phyloP scores from a whole-genome alignment of 2,797 vertebrate genomes.

The Vespertilio murinus region DNA sequence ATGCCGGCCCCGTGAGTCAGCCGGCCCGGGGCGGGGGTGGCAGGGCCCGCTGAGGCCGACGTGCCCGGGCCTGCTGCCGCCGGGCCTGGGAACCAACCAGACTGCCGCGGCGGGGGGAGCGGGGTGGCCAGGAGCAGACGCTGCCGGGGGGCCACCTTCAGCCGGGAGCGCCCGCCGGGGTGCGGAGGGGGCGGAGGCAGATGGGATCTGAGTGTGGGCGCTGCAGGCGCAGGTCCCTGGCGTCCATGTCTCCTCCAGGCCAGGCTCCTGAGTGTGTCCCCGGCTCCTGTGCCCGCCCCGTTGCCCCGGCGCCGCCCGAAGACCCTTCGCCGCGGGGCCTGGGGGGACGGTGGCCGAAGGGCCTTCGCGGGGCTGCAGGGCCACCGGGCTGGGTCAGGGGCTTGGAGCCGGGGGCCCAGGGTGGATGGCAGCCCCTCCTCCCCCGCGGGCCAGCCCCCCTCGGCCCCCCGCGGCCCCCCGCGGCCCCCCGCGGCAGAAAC shows the following conservation, averaged over 20 bases:
- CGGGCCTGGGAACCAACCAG: neutral
- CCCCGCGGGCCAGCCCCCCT: too few relatives aligned
- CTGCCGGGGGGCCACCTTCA: rapidly evolving
- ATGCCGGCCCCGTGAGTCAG: conserved; percentile 54
- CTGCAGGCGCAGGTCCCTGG: rapidly evolving
- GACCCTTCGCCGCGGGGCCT: rapidly evolving
- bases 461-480: neutral
- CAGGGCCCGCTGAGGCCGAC: neutral
- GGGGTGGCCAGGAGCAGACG: neutral
- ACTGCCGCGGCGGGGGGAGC: neutral
- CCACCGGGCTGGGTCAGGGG: rapidly evolving
- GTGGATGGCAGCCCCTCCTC: neutral
- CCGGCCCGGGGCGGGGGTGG: neutral
- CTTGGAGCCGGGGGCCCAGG: rapidly evolving
- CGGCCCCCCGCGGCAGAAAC: neutral
- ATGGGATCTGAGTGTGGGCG: rapidly evolving
- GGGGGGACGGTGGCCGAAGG: neutral
- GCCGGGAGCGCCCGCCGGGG: rapidly evolving
- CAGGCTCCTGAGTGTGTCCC: neutral
- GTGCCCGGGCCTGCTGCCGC: neutral
- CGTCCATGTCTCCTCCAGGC: neutral
- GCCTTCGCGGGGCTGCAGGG: rapidly evolving
- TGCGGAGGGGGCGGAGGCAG: neutral
- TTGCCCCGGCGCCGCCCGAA: rapidly evolving
- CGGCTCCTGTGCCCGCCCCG: neutral